A percentile compares a stretch with the other conserved stretches of the same genome.
Evolutionary conservation across 2,113 vertebrate species (phyloP).

Genomic region (Ciconia stormi): DNA sequence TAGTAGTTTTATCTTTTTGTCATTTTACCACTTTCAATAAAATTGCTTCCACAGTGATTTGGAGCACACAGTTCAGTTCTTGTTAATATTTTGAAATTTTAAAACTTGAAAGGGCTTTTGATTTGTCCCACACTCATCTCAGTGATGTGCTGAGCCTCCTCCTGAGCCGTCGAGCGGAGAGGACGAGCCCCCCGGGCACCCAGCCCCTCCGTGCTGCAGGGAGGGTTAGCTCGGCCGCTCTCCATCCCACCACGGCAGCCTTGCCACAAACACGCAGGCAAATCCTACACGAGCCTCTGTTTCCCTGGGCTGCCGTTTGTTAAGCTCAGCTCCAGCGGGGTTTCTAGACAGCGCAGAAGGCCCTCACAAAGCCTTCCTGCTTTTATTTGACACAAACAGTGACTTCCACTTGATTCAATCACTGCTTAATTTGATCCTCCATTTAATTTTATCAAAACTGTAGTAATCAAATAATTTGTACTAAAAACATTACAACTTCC

Average conservation of each 20-base stretch:
- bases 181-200: accelerated
- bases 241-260: background rate
- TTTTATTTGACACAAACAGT: background rate
- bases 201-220: background rate
- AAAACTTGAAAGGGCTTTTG: background rate
- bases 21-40: background rate
- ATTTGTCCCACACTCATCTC: background rate
- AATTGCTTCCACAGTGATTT: background rate
- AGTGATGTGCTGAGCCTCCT: background rate
- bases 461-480: slow-evolving; percentile 39
- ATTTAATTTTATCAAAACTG: slow-evolving; percentile 55
- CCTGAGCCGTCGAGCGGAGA: background rate
- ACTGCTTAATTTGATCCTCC: slow-evolving; percentile 51
- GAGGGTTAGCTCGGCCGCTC: background rate
- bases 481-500: slow-evolving; percentile 37
- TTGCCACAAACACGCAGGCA: background rate
- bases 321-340: background rate
- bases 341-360: background rate
- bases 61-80: background rate
- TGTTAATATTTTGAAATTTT: background rate
- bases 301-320: background rate
- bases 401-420: slow-evolving; percentile 52
- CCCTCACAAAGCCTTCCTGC: background rate
- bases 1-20: background rate
- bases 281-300: accelerated